Base-by-base conservation (phyloP, 2,797 vertebrate genomes). In the Bucorvus abyssinicus region DNA sequence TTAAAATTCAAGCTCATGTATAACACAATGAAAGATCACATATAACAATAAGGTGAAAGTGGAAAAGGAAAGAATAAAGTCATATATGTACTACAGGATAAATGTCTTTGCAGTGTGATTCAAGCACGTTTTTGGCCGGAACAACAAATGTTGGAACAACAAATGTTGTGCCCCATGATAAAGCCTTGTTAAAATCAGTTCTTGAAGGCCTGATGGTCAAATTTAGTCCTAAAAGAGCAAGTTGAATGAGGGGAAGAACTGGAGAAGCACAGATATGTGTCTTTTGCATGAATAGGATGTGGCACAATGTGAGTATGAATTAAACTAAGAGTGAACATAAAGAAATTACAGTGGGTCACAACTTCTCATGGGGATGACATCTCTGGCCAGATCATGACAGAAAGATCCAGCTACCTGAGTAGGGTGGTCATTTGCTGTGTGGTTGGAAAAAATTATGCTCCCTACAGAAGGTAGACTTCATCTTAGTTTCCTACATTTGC, bases 51-150 rank as follows among this genome's bases (percentile, higher is more conserved):
- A 92, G 32, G 45, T 80, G 49, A 23, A 76, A 90, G 55, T 49
- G 64, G 52, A 93, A 90, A 84, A 88, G 40, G 73, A 87, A 95
- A 86, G 53, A 91, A 45, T 74, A 93, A 75, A 86, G 44, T 47
- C 27, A 30, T 71, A 52, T 47, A 56, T 32, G 24, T 74, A 70
- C 47, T 67, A 63, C 17, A 82, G 55, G 30, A 94, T 45, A 92
- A 86, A 79, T 55, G 12, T 40, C 47, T 77, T 69, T 40, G 63
- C 10, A 56, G 36, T 30, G 40, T n/a, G 22, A 85, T 22, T 64
- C 29, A 78, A 34, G 27, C 34, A 40, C 4, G 5, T 2, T 88
- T 89, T 87, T 81, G 73, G 42, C 65, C 80, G 19, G 14, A 40
- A 42, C 14, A 73, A 42, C 55, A 74, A 92, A 34, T 2, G 0